phyloP scores from a whole-genome alignment of 2,113 vertebrate species.

The Labeo rohita region DNA sequence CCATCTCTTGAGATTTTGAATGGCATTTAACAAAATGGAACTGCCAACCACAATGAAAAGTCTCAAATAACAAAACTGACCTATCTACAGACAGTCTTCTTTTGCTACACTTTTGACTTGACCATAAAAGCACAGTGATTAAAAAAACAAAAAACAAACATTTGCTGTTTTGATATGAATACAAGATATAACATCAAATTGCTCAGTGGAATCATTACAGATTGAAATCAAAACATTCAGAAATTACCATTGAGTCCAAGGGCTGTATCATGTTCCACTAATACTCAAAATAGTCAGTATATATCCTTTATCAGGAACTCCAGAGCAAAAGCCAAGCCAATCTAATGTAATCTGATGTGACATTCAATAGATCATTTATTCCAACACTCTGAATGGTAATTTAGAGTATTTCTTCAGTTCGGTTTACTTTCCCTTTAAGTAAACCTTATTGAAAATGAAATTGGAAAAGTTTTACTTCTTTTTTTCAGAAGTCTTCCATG shows the following conservation, averaged over 20 bases:
- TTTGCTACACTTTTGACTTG: constrained; percentile 13
- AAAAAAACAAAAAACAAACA: not conserved
- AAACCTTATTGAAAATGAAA: not conserved
- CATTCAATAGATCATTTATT: not conserved
- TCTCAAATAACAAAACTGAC: not conserved
- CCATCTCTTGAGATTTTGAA: not conserved
- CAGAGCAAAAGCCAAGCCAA: not conserved
- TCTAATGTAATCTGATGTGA: not conserved
- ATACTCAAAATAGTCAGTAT: not conserved
- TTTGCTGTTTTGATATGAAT: not conserved
- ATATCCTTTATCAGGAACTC: no score
- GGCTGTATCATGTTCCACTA: not conserved
- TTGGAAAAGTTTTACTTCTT: no score
- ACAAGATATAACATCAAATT: not conserved
- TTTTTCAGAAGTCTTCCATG: not conserved
- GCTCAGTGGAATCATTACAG: not conserved
- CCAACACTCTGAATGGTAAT: not conserved
- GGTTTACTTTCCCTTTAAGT: not conserved
- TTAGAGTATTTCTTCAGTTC: not conserved
- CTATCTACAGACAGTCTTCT: not conserved
- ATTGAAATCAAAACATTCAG: not conserved
- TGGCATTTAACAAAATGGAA: not conserved
- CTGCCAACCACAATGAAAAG: not conserved
- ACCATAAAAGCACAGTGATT: not conserved
- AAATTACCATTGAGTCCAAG: not conserved